Evolutionary conservation across 2,113 vertebrate genomes (phyloP).

Genomic region (Maccullochella peelii): DNA sequence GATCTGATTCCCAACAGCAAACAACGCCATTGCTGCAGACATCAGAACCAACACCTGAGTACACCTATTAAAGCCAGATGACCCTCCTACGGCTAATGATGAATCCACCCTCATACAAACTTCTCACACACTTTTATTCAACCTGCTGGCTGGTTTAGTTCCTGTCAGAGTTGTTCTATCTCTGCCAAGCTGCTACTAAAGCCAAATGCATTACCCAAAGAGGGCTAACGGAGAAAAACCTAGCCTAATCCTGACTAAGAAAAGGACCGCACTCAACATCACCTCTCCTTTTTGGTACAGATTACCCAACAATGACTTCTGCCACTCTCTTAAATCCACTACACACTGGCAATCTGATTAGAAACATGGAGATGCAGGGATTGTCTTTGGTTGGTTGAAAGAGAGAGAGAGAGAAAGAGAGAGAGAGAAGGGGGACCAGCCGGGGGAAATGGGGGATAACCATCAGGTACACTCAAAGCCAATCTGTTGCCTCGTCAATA

Average conservation of each 20-base stretch:
- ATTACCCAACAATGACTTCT: conserved; percentile 79
- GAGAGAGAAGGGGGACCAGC: conserved; percentile 19
- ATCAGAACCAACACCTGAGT: conserved; percentile 80
- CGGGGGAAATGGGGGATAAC: conserved; percentile 61
- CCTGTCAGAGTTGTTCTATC: conserved; percentile 47
- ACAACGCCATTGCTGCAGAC: conserved; percentile 70
- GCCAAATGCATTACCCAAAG: conserved; percentile 52
- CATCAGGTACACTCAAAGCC: conserved; percentile 81
- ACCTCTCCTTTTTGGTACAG: conserved; percentile 75
- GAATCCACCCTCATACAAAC: conserved; percentile 47
- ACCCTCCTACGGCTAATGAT: conserved; percentile 73
- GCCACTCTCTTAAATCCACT: conserved; percentile 80
- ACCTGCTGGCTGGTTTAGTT: conserved; percentile 28
- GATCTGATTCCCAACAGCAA: conserved; percentile 81
- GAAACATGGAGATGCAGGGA: conserved; percentile 75
- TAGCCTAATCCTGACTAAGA: conserved; percentile 75
- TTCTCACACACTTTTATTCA: conserved; percentile 53
- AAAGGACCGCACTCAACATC: conserved; percentile 78
- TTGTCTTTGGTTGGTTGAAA: conserved; percentile 72
- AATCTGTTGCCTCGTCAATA: conserved; percentile 83
- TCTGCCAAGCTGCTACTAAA: conserved; percentile 51
- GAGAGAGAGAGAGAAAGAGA: conserved; percentile 16
- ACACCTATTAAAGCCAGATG: conserved; percentile 76
- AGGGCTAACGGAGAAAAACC: conserved; percentile 61
- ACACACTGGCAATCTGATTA: conserved; percentile 79